Evolutionary conservation across 2,888 invertebrate genomes (phyloP).

Genomic region (Drosophila tripunctata): DNA sequence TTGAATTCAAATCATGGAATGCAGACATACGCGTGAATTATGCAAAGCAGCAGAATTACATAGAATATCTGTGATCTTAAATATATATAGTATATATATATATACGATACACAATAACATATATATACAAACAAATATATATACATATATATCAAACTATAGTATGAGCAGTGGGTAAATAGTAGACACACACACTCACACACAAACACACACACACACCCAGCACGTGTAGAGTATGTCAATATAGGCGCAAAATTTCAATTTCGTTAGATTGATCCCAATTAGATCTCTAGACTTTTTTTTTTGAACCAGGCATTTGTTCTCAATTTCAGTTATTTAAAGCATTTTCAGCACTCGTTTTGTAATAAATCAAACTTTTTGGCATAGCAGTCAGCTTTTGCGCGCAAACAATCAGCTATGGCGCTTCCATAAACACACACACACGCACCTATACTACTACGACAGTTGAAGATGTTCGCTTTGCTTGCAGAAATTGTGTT

Average conservation of each 20-base stretch:
- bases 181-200: conserved; percentile 3
- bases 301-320: too few relatives aligned
- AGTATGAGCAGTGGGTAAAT: conserved; percentile 32
- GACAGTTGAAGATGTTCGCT: neutral
- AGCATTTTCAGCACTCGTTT: neutral
- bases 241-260: neutral
- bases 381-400: conserved; percentile 1
- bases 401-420: neutral
- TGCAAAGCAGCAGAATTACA: conserved; percentile 78
- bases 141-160: conserved; percentile 31
- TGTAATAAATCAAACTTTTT: neutral
- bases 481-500: conserved; percentile 27
- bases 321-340: neutral
- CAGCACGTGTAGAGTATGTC: neutral
- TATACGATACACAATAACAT: conserved; percentile 39
- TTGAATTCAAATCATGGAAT: conserved; percentile 49
- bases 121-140: conserved; percentile 19
- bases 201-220: too few relatives aligned
- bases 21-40: conserved; percentile 62
- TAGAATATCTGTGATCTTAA: conserved; percentile 85
- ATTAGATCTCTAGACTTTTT: too few relatives aligned
- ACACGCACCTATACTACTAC: neutral
- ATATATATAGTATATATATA: conserved; percentile 83
- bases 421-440: conserved; percentile 12
- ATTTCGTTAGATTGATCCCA: neutral